These are phyloP conservation scores for Scaptomyza flava DNA, from an alignment of 2,888 invertebrate genomes.

Conservation along the genomic window DNA sequence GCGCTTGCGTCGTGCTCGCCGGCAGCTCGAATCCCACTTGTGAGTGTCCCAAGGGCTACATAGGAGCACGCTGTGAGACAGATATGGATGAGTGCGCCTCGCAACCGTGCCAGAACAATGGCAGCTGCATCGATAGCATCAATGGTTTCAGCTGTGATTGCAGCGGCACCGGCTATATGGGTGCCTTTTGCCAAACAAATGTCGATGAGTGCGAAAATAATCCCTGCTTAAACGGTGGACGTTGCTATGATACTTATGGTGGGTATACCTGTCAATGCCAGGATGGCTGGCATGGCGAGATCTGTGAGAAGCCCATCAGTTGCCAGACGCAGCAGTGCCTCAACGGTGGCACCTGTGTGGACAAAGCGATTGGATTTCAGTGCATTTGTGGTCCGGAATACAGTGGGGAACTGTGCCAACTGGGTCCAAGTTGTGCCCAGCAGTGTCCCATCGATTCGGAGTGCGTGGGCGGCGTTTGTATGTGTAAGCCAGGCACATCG, in stretches of 20 bases:
- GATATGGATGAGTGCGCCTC: slow-evolving; percentile 91
- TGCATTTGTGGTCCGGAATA: slow-evolving; percentile 90
- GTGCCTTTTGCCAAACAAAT: slow-evolving; percentile 90
- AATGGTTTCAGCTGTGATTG: slow-evolving; percentile 93
- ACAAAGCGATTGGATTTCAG: slow-evolving; percentile 87
- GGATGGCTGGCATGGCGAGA: slow-evolving; percentile 91
- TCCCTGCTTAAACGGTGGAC: slow-evolving; percentile 90
- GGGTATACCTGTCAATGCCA: slow-evolving; percentile 91
- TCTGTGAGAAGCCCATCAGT: slow-evolving; percentile 88
- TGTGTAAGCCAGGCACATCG: slow-evolving; percentile 84
- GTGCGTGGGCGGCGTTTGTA: slow-evolving; percentile 86
- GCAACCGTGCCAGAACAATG: slow-evolving; percentile 89
- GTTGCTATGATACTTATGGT: slow-evolving; percentile 93
- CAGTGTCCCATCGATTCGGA: slow-evolving; percentile 88
- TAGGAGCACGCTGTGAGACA: slow-evolving; percentile 85
- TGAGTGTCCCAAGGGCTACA: slow-evolving; percentile 86
- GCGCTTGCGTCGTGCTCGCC: slow-evolving; percentile 88
- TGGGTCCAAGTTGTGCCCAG: slow-evolving; percentile 80
- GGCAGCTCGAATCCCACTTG: slow-evolving; percentile 86
- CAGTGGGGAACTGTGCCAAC: slow-evolving; percentile 83
- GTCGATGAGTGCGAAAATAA: slow-evolving; percentile 91
- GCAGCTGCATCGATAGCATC: slow-evolving; percentile 89
- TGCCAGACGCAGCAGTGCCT: slow-evolving; percentile 90
- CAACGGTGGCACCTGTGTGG: slow-evolving; percentile 90
- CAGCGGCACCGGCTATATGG: slow-evolving; percentile 90